Evolutionary conservation across 1,140 invertebrate species (phyloP).

Genomic region (Mya arenaria): DNA sequence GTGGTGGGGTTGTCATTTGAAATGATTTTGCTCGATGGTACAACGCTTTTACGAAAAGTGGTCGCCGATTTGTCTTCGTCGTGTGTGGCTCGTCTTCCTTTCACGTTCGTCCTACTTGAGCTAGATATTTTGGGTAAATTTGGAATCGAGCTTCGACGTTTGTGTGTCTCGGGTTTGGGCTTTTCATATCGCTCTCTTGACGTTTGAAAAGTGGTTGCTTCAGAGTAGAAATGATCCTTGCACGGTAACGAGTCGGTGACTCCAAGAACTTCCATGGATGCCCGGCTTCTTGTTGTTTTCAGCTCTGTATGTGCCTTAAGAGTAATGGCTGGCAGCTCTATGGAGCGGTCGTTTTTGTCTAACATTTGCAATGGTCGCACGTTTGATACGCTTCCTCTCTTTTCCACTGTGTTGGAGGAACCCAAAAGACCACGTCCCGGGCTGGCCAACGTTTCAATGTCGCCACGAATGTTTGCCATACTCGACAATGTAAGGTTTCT

Average conservation of each 20-base stretch:
- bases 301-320: neutral
- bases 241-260: constrained; percentile 43
- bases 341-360: neutral
- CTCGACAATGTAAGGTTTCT: neutral
- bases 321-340: neutral
- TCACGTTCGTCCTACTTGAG: neutral
- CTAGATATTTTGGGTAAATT: neutral
- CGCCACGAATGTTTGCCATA: neutral
- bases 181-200: neutral
- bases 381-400: neutral
- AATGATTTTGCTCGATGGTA: neutral
- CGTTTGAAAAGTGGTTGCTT: too few species aligned
- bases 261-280: constrained; percentile 11
- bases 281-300: neutral
- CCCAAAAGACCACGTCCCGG: neutral
- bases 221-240: constrained; percentile 44
- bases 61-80: neutral
- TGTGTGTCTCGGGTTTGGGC: neutral
- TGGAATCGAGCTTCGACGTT: neutral
- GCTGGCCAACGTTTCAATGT: neutral
- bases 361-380: neutral
- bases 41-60: neutral
- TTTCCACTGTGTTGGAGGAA: neutral
- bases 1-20: neutral
- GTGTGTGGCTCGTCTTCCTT: neutral